Percentiles rank a stretch among this genome's conserved stretches.
Conservation (phyloP, 2,888 invertebrate genomes). For the Caenorhabditis imperialis region DNA sequence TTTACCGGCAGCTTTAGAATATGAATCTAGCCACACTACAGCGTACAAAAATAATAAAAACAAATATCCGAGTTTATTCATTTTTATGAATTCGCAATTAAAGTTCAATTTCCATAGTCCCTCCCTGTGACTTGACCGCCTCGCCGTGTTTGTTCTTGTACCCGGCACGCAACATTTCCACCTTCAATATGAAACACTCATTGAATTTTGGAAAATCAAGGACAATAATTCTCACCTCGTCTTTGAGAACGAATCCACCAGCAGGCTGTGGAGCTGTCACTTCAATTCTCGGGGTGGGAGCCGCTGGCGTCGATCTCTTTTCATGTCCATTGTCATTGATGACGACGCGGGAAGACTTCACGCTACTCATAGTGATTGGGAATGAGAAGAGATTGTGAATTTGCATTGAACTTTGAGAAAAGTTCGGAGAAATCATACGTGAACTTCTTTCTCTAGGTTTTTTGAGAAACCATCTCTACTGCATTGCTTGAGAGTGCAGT, state of each 20-base stretch:
- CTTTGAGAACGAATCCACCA: slow-evolving; percentile 43
- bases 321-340: slow-evolving; percentile 36
- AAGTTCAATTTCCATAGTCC: slow-evolving; percentile 41
- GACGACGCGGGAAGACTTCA: slow-evolving; percentile 23
- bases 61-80: no score
- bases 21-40: no score
- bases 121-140: slow-evolving; percentile 41
- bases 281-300: slow-evolving; percentile 35
- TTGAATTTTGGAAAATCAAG: no score
- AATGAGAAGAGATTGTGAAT: no score
- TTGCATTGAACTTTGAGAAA: no score
- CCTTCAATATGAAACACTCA: slow-evolving; percentile 8
- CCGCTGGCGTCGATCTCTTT: slow-evolving; percentile 26
- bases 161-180: slow-evolving; percentile 56
- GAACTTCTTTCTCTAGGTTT: no score
- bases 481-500: no score
- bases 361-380: neutral
- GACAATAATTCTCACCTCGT: slow-evolving; percentile 18
- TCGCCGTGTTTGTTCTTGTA: slow-evolving; percentile 52
- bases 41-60: no score
- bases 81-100: slow-evolving; percentile 1
- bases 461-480: no score
- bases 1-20: no score
- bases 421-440: no score
- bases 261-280: slow-evolving; percentile 49